These are phyloP conservation scores for Trinorchestia longiramus DNA, from an alignment of 1,140 invertebrate genomes.

Conservation along the genomic window DNA sequence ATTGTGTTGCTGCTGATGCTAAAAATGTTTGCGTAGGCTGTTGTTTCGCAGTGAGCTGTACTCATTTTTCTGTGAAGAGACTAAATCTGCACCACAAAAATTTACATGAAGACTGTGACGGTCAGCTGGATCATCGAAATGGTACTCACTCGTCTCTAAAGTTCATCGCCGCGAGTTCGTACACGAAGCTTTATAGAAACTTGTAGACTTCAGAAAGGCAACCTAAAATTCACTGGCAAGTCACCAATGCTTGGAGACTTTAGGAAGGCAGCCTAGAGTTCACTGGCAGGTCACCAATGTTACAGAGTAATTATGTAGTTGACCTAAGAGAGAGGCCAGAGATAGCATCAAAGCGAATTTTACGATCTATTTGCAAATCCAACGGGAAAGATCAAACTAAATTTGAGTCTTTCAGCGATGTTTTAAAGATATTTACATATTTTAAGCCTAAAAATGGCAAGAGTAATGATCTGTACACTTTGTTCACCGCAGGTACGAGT, in stretches of 20 bases:
- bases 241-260: background rate
- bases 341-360: background rate
- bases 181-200: background rate
- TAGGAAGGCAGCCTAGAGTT: too few species aligned
- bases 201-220: background rate
- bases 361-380: background rate
- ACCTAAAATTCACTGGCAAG: background rate
- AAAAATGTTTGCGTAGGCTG: background rate
- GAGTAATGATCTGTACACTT: background rate
- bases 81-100: background rate
- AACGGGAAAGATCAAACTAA: background rate
- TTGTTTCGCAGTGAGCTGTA: background rate
- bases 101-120: background rate
- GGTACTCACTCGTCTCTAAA: background rate
- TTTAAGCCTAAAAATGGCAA: slow-evolving; percentile 9
- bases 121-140: background rate
- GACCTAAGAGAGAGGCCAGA: background rate
- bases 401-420: background rate
- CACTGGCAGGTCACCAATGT: background rate
- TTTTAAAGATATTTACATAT: background rate
- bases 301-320: background rate
- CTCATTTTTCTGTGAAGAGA: background rate
- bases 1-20: background rate
- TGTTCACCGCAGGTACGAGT: background rate
- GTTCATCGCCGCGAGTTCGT: background rate